Evolutionary conservation across 2,888 invertebrate species (phyloP), one percentile per base, ranked within the genome.

Genomic region (Agriopis aurantiaria): DNA sequence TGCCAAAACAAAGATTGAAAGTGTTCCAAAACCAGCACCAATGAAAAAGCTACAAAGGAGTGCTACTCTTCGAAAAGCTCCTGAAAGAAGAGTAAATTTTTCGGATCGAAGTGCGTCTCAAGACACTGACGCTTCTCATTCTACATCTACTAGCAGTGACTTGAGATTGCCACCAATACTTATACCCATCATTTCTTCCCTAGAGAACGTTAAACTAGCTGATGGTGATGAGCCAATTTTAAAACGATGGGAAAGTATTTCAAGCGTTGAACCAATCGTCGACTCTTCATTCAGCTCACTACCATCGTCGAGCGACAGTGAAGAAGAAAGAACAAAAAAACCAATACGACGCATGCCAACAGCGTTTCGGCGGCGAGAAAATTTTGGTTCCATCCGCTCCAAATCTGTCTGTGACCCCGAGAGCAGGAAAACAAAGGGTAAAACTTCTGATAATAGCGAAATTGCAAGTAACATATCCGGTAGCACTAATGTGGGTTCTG

Each of bases 161-260:
- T 89, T 96, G 78, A 94, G 96, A 83, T 88, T 97, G 56, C 97
- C 97, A 9, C 97, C 97, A 4, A 97, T 97, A 82, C 88, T 97
- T 77, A 90, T 96, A 49, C 96, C 96, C 45, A 96, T 96, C 67
- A 95, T 96, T 73, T 95, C 96, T 75, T 96, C 95, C 72, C 87
- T 96, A 79, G 95, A 96, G 85, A 94, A 92, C 68, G 93, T 94
- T 1, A 93, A 91, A 74, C 82, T 95, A 46, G 77, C 89, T 12
- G 92, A 93, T 71, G 80, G 88, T 10, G 81, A 84, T 2, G 94
- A 94, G 71, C 90, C 91, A n/a, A 82, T 92, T 63, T 74, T 95
- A 17, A 94, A 93, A 82, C 87, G 94, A 64, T 96, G 95, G 90
- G 95, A 95, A 76, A 96, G 96, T 80, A 94, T 96, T 52, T 96